phyloP scores from a whole-genome alignment of 2,113 vertebrate genomes.

The Sander lucioperca region DNA sequence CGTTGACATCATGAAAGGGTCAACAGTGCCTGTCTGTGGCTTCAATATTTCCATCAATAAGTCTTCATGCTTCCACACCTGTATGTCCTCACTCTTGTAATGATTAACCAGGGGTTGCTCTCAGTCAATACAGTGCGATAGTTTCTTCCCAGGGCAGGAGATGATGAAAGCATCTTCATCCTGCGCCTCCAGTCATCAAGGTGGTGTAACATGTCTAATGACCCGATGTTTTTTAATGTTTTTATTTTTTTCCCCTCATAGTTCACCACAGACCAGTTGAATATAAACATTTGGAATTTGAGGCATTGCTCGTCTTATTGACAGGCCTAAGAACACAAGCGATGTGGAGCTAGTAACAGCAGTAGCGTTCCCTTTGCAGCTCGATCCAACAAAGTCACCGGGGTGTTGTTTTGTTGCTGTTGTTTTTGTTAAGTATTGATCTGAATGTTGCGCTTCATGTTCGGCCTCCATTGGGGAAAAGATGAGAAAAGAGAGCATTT shows the following conservation, averaged over 20 bases:
- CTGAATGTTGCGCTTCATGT: constrained; percentile 73
- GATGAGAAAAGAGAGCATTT: constrained; percentile 75
- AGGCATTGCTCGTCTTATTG: constrained; percentile 53
- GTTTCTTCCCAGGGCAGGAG: constrained; percentile 64
- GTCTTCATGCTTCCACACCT: constrained; percentile 73
- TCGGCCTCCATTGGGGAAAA: constrained; percentile 66
- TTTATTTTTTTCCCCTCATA: constrained; percentile 36
- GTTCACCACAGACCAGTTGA: constrained; percentile 34
- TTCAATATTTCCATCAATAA: constrained; percentile 83
- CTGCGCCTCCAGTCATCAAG: constrained; percentile 60
- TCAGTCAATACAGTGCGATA: constrained; percentile 69
- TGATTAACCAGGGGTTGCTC: constrained; percentile 73
- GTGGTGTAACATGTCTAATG: constrained; percentile 52
- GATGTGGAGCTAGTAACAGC: constrained; percentile 51
- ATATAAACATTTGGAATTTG: constrained; percentile 60
- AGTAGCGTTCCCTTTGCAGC: constrained; percentile 49
- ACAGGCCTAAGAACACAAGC: constrained; percentile 53
- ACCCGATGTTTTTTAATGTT: constrained; percentile 42
- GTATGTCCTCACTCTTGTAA: constrained; percentile 68
- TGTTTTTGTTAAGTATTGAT: constrained; percentile 82
- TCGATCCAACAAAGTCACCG: constrained; percentile 66
- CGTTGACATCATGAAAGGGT: constrained; percentile 69
- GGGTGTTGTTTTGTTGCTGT: constrained; percentile 75
- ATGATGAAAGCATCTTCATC: constrained; percentile 67
- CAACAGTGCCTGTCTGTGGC: constrained; percentile 73